A percentile compares a stretch with the other conserved stretches of the same genome.
These are phyloP conservation scores for Plotosus lineatus DNA, from an alignment of 2,113 vertebrate species.

Conservation along the genomic window DNA sequence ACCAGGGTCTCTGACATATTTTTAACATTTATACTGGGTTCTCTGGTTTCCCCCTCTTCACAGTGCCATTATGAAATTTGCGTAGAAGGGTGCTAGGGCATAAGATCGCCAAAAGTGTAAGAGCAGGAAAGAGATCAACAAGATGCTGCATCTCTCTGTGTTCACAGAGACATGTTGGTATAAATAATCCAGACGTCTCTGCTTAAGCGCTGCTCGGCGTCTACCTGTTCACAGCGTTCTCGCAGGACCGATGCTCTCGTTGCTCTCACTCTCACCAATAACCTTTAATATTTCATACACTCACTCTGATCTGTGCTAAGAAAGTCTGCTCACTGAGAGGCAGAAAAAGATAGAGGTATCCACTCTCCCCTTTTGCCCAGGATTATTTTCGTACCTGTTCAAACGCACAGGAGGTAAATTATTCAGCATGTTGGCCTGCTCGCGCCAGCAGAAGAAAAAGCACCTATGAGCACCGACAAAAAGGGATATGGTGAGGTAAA, in stretches of 20 bases:
- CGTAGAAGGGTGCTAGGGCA: background rate
- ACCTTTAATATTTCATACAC: slow-evolving; percentile 81
- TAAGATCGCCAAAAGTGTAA: background rate
- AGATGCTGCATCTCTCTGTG: slow-evolving; percentile 40
- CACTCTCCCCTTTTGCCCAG: slow-evolving; percentile 65
- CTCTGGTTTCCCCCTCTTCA: background rate
- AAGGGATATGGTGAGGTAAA: slow-evolving; percentile 55
- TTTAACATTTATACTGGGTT: background rate
- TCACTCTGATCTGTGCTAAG: slow-evolving; percentile 70
- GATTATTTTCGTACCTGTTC: slow-evolving; percentile 92
- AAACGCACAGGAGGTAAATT: slow-evolving; percentile 85
- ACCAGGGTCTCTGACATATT: background rate
- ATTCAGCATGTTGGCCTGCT: slow-evolving; percentile 80
- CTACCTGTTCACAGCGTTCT: slow-evolving; percentile 51
- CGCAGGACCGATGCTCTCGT: slow-evolving; percentile 58
- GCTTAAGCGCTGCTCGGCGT: slow-evolving; percentile 35
- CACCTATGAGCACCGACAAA: slow-evolving; percentile 75
- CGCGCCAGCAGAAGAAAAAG: slow-evolving; percentile 75
- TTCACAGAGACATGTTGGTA: slow-evolving; percentile 55
- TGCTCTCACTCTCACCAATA: slow-evolving; percentile 70
- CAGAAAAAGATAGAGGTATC: slow-evolving; percentile 49
- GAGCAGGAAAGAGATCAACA: background rate
- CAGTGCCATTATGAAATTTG: background rate
- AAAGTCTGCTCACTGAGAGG: slow-evolving; percentile 66
- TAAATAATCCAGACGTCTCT: slow-evolving; percentile 53